Evolutionary conservation across 2,888 invertebrate species (phyloP).

Genomic region (Megamerina dolium): DNA sequence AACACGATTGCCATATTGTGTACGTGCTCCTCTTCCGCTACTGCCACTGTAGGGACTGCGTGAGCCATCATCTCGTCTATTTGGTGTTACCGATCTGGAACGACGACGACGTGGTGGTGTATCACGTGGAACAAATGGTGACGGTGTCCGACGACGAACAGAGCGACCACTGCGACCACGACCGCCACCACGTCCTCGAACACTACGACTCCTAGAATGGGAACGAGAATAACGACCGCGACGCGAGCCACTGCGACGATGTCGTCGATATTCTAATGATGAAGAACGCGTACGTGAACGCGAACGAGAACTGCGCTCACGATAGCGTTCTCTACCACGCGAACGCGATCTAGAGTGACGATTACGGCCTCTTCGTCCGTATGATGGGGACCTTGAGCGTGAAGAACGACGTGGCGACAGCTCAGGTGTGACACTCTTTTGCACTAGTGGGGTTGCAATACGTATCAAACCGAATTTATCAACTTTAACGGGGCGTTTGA

Average conservation of each 20-base stretch:
- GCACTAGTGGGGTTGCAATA: constrained; percentile 54
- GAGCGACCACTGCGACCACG: constrained; percentile 51
- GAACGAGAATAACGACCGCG: constrained; percentile 25
- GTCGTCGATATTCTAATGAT: constrained; percentile 1
- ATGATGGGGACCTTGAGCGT: constrained; percentile 32
- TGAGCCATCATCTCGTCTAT: constrained; percentile 43
- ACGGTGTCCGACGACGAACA: constrained; percentile 35
- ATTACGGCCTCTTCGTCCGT: constrained; percentile 49
- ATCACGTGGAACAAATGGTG: constrained; percentile 52
- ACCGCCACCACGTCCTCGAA: constrained; percentile 1
- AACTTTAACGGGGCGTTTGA: constrained; percentile 55
- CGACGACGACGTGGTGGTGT: constrained; percentile 28
- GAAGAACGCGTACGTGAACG: constrained; percentile 20
- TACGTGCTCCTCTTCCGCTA: constrained; percentile 5
- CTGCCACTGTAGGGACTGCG: constrained; percentile 47
- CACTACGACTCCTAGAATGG: constrained; percentile 22
- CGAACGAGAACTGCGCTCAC: constrained; percentile 21
- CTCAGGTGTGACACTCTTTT: constrained; percentile 15
- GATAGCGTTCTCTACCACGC: constrained; percentile 16
- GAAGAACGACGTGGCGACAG: constrained; percentile 19
- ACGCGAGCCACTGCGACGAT: constrained; percentile 3
- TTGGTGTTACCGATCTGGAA: constrained; percentile 30
- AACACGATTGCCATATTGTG: constrained; percentile 28
- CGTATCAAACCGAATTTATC: constrained; percentile 71
- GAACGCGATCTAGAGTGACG: constrained; percentile 44